A percentile compares a stretch with the other conserved stretches of the same genome.
Evolutionary conservation across 2,113 vertebrate species (phyloP).

Genomic region (Pogonocichla stellata): DNA sequence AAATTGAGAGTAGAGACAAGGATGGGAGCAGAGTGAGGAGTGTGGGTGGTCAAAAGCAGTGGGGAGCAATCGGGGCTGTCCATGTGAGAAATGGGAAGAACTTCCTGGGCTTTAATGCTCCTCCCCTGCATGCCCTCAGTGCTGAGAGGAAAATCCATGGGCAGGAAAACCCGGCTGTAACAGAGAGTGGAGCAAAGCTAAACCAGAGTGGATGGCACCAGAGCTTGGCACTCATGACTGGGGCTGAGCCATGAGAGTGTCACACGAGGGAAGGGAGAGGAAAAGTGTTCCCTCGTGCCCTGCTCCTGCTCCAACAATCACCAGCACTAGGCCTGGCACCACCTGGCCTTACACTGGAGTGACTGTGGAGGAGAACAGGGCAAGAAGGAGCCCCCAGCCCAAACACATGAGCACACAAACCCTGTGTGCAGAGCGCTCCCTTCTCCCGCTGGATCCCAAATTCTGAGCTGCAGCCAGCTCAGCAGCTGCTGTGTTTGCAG

Average conservation of each 20-base stretch:
- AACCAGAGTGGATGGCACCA: rapidly evolving
- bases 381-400: neutral
- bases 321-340: rapidly evolving
- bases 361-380: rapidly evolving
- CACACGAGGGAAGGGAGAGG: neutral
- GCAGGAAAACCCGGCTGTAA: neutral
- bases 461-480: neutral
- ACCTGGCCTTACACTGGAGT: rapidly evolving
- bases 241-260: neutral
- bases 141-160: neutral
- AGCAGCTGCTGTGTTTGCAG: neutral
- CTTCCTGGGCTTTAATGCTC: neutral
- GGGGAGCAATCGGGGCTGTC: rapidly evolving
- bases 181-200: neutral
- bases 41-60: rapidly evolving
- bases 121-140: neutral
- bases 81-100: neutral
- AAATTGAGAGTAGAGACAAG: neutral
- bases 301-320: neutral
- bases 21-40: rapidly evolving
- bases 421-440: neutral
- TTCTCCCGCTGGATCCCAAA: neutral
- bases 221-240: rapidly evolving
- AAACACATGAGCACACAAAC: neutral
- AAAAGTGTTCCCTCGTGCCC: neutral